phyloP scores from a whole-genome alignment of 2,888 invertebrate species.

The Drosophila mimetica region DNA sequence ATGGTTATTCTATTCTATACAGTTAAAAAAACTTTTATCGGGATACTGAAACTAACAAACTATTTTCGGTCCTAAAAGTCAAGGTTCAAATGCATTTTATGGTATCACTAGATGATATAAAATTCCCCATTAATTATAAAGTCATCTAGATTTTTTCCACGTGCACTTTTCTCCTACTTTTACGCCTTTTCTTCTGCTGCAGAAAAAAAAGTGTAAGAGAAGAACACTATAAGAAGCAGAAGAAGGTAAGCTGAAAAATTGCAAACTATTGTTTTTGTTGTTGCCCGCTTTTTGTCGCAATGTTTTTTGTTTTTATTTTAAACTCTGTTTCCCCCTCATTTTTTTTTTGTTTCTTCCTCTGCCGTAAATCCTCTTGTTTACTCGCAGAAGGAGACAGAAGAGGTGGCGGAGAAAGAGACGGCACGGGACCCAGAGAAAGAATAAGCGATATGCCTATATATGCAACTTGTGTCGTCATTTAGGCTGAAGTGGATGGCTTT shows the following conservation, averaged over 20 bases:
- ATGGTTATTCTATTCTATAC: constrained; percentile 10
- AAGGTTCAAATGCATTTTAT: too few species aligned
- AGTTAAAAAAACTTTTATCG: neutral
- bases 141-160: neutral
- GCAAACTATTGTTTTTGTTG: constrained; percentile 59
- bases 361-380: constrained; percentile 20
- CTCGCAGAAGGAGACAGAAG: neutral
- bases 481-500: constrained; percentile 30
- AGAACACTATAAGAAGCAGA: constrained; percentile 4
- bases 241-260: constrained; percentile 45
- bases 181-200: neutral
- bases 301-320: constrained; percentile 15
- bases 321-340: neutral
- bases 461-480: constrained; percentile 33
- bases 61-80: too few species aligned
- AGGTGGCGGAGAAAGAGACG: neutral
- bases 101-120: too few species aligned
- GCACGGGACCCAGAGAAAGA: neutral
- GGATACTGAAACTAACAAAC: too few species aligned
- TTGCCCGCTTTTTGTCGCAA: constrained; percentile 51
- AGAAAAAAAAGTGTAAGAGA: constrained; percentile 7
- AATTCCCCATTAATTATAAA: too few species aligned
- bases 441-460: constrained; percentile 30
- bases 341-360: neutral
- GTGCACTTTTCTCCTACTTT: constrained; percentile 1